Base-by-base conservation (phyloP, 2,888 invertebrate genomes). In the Coleophora flavipennella region DNA sequence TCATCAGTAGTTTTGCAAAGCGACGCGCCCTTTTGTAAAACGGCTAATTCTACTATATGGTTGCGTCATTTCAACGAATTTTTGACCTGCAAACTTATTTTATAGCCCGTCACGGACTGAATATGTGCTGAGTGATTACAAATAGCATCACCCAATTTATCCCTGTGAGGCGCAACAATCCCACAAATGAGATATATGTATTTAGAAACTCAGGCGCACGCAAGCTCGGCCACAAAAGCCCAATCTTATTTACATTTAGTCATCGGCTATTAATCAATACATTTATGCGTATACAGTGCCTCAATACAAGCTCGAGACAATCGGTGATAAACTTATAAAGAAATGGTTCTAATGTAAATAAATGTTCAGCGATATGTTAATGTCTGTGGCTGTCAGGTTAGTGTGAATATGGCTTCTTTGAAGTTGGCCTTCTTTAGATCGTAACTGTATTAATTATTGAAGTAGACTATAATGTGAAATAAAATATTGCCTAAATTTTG, bases 261-360 rank as follows among this genome's bases (percentile, higher is more conserved):
- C 67, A 67, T 67, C 60, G 58, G 59, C 61, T 57, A 79, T 81
- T 66, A 62, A 80, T 81, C 81, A 80, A 62, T 49, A 58, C 57
- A 55, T 58, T 59, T 55, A 27, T 60, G 57, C 62, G 53, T 56
- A 50, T 43, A 48, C 46, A 57, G 59, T 57, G 55, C 67, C 59
- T 77, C 68, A 72, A 73, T 67, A 70, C 63, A 46, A 50, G 53
- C 57, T 61, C 70, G 57, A 73, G 73, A 77, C 78, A 77, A 81
- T 77, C 70, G 61, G 59, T 70, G 77, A 79, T 80, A 80, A 73
- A 80, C 76, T 72, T 74, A 76, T 80, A 79, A 73, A 80, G 83
- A 83, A 83, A 79, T 72, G 77, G 63, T 73, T 61, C 75, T 83
- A 83, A 83, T 84, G 77, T 83, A 81, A 83, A 83, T 81, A 84